A percentile compares a stretch with the other conserved stretches of the same genome.
These are phyloP conservation scores for Agapornis roseicollis DNA, from an alignment of 2,113 vertebrate species.

Conservation along the genomic window DNA sequence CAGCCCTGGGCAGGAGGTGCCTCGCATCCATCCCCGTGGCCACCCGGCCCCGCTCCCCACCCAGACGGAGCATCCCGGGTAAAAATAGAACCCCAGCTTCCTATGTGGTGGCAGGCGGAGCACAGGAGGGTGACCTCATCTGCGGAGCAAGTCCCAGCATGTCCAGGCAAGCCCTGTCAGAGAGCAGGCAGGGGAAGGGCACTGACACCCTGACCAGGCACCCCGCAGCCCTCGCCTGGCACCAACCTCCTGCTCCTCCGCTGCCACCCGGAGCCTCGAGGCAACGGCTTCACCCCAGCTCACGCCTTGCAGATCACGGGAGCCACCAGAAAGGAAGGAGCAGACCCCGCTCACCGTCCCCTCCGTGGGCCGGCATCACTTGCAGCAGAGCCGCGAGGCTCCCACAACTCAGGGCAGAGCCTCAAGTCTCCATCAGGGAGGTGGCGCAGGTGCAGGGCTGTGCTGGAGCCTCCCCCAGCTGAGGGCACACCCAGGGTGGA, in stretches of 20 bases:
- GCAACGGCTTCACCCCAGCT: not conserved
- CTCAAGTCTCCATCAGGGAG: not conserved
- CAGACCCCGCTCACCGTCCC: not conserved
- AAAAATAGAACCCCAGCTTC: slow-evolving; percentile 57
- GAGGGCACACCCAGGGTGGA: not conserved
- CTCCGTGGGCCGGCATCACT: not conserved
- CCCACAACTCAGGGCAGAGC: not conserved
- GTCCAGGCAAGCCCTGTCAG: slow-evolving; percentile 66
- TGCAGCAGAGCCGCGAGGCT: not conserved
- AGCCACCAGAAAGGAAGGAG: not conserved
- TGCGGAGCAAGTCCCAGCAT: slow-evolving; percentile 54
- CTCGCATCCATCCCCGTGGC: accelerated
- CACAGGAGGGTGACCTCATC: slow-evolving; percentile 49
- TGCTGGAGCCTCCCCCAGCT: not conserved
- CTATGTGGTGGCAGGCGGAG: not conserved
- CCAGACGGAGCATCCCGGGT: not conserved
- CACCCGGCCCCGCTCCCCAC: not conserved
- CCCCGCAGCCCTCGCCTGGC: not conserved
- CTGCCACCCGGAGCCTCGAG: not conserved
- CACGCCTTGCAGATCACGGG: accelerated
- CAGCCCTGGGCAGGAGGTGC: no score
- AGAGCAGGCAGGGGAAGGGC: not conserved
- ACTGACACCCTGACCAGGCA: not conserved
- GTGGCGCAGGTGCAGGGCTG: not conserved
- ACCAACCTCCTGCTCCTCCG: accelerated